These are phyloP conservation scores for Oxycera nigricornis DNA, from an alignment of 2,888 invertebrate genomes.

Conservation along the genomic window DNA sequence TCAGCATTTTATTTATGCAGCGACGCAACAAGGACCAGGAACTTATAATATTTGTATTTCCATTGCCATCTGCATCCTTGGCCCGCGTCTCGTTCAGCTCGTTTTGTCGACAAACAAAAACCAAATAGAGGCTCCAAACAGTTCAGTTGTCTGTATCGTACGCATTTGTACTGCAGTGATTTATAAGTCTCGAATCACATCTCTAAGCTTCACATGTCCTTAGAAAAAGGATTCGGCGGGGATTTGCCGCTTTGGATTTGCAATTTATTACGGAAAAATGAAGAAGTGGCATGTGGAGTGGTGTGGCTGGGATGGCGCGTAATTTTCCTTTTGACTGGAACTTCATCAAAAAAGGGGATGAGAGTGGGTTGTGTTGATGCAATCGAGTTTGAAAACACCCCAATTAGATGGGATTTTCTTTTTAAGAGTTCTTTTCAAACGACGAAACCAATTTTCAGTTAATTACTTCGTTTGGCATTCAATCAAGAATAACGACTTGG, in stretches of 20 bases:
- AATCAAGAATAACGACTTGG: constrained; percentile 37
- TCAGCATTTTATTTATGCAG: constrained; percentile 35
- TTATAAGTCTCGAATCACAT: constrained; percentile 42
- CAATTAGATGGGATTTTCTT: constrained; percentile 16
- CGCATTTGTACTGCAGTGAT: constrained; percentile 47
- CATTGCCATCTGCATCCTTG: not conserved
- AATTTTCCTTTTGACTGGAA: not conserved
- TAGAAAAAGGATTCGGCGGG: not conserved
- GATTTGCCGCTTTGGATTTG: constrained; percentile 28
- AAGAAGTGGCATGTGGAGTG: constrained; percentile 15
- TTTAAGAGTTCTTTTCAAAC: constrained; percentile 3
- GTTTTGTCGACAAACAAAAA: constrained; percentile 32
- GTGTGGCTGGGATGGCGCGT: not conserved
- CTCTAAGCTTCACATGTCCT: constrained; percentile 19
- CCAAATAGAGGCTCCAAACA: constrained; percentile 11
- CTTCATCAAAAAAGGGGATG: not conserved
- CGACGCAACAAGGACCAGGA: constrained; percentile 19
- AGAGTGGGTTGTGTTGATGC: no score
- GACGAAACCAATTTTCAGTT: constrained; percentile 43
- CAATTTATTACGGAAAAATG: constrained; percentile 26
- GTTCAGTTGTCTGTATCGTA: constrained; percentile 37
- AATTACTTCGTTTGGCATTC: constrained; percentile 44
- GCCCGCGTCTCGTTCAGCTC: no score
- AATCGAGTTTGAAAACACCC: not conserved
- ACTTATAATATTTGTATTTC: constrained; percentile 36